phyloP scores from a whole-genome alignment of 2,113 vertebrate species.

The Brevimyrus niger region DNA sequence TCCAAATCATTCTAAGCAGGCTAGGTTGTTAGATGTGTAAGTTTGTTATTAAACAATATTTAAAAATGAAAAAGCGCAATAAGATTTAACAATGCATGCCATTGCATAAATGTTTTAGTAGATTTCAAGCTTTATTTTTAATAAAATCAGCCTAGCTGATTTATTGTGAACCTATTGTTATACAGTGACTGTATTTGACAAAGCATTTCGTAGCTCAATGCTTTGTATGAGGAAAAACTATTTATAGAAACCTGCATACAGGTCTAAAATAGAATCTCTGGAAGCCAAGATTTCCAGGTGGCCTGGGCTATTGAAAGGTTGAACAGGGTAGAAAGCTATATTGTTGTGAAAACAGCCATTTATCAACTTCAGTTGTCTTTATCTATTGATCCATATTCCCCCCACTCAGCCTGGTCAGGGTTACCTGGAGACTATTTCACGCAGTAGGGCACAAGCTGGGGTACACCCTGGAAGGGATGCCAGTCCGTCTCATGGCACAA shows the following conservation, averaged over 20 bases:
- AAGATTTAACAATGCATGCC: not conserved
- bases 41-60: not conserved
- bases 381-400: not conserved
- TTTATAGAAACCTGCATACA: not conserved
- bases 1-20: not conserved
- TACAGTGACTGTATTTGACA: not conserved
- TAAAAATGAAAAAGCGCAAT: not conserved
- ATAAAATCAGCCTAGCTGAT: not conserved
- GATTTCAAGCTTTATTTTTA: not conserved
- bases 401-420: not conserved
- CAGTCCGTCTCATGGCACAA: not conserved
- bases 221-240: not conserved
- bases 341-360: not conserved
- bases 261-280: not conserved
- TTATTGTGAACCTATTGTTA: not conserved
- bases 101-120: not conserved
- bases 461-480: not conserved
- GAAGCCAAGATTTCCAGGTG: not conserved
- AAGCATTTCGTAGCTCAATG: not conserved
- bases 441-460: not conserved
- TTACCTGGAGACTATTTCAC: not conserved
- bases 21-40: not conserved
- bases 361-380: not conserved
- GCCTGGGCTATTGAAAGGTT: not conserved
- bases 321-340: not conserved